Evolutionary conservation across 1,140 invertebrate species (phyloP).

Genomic region (Drosophila tristis): DNA sequence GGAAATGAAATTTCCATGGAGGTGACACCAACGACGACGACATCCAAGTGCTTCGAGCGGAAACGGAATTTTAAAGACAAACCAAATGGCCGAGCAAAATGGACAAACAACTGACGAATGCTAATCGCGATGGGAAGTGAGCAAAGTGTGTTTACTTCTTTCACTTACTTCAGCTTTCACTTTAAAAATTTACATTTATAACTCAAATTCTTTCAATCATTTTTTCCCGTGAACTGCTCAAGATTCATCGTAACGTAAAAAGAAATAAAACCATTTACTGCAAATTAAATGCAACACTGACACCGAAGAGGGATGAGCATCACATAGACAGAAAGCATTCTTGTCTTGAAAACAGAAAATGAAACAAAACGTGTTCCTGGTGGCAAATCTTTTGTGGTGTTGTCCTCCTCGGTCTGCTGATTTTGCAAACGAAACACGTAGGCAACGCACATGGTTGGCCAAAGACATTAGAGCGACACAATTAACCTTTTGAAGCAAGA

Average conservation of each 20-base stretch:
- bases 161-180: too few species aligned
- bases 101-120: slow-evolving; percentile 39
- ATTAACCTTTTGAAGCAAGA: slow-evolving; percentile 55
- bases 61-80: slow-evolving; percentile 57
- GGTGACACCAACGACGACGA: slow-evolving; percentile 28
- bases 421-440: slow-evolving; percentile 42
- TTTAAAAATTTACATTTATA: background rate
- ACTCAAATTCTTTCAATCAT: slow-evolving; percentile 2
- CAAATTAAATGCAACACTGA: slow-evolving; percentile 25
- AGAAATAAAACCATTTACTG: slow-evolving; percentile 29
- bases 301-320: slow-evolving; percentile 27
- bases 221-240: background rate
- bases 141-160: background rate
- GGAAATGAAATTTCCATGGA: slow-evolving; percentile 45
- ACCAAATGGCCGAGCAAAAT: slow-evolving; percentile 35
- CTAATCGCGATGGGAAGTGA: slow-evolving; percentile 44
- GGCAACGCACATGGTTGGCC: slow-evolving; percentile 50
- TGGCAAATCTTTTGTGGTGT: slow-evolving; percentile 21
- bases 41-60: slow-evolving; percentile 5
- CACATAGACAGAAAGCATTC: slow-evolving; percentile 9
- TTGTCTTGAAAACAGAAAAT: slow-evolving; percentile 27
- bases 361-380: slow-evolving; percentile 37
- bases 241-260: slow-evolving; percentile 1
- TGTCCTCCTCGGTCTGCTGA: background rate
- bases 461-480: slow-evolving; percentile 54